Evolutionary conservation across 2,797 vertebrate species (phyloP), one percentile per base, ranked within the genome.

Genomic region (Cuniculus paca): DNA sequence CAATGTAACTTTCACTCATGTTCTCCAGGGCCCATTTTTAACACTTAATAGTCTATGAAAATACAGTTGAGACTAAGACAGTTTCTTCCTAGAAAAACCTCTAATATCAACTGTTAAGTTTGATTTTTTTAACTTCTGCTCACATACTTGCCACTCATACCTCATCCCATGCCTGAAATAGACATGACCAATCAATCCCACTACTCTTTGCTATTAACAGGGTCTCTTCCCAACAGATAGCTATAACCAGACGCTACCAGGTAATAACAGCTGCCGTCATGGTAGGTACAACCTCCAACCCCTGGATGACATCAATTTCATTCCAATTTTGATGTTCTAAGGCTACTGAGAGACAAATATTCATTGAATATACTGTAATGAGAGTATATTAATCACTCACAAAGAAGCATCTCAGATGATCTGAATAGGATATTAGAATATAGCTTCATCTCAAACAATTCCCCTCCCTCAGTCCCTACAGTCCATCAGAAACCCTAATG

Each of bases 131-230:
- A 79, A 5, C 11, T 6, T 3, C 68, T 83, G 65, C 28, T 93
- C 63, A 83, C 8, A 48, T 56, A 61, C 20, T 61, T 65, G 4
- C 68, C 75, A 28, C 39, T 1, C 54, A 54, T 70, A 22, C 60
- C 56, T 36, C 65, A 22, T 70, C 79, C 26, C 9, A 19, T 70
- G 82, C 65, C 45, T n/a, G 31, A 72, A 94, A 48, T 56, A 89
- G 94, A 91, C 74, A 83, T 95, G 56, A 86, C 52, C 79, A 93
- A 95, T 96, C 88, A 31, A 86, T 91, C 77, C 82, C 72, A 82
- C 36, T 11, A 36, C 39, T 90, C 79, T 39, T 42, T 75, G 6
- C 58, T 68, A 94, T n/a, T 39, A 70, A 52, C 7, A 24, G 78
- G 42, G 0, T 81, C 81, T 94, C 91, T 87, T 89, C 45, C 56